A percentile compares a stretch with the other conserved stretches of the same genome.
These are phyloP conservation scores for Sander vitreus DNA, from an alignment of 2,113 vertebrate genomes.

Conservation along the genomic window DNA sequence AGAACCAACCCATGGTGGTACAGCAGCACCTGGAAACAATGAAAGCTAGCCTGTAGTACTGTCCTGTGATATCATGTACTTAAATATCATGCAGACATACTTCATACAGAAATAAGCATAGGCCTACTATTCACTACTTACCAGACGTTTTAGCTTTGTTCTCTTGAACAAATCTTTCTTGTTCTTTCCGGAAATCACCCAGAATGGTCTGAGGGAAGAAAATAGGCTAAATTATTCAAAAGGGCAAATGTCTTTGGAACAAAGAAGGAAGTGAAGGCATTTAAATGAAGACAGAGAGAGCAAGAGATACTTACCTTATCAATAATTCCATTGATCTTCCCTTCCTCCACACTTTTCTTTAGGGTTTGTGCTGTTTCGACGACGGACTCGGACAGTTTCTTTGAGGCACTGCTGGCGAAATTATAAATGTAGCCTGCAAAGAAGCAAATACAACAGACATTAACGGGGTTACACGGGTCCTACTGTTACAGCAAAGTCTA, in stretches of 20 bases:
- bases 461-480: too few relatives aligned
- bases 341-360: constrained; percentile 94
- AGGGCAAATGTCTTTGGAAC: background rate
- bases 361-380: constrained; percentile 91
- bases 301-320: constrained; percentile 85
- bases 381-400: constrained; percentile 93
- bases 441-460: background rate
- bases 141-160: constrained; percentile 90
- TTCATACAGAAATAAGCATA: background rate
- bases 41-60: background rate
- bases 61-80: background rate
- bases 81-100: background rate
- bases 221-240: background rate
- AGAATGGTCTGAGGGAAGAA: constrained; percentile 89
- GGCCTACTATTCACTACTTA: constrained; percentile 54
- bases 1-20: constrained; percentile 94
- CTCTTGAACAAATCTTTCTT: constrained; percentile 94
- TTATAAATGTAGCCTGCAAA: constrained; percentile 89
- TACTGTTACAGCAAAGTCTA: too few relatives aligned
- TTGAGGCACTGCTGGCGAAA: constrained; percentile 91
- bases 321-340: constrained; percentile 92
- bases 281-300: background rate
- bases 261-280: background rate
- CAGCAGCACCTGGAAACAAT: constrained; percentile 85
- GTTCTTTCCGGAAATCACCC: constrained; percentile 97